Base-by-base conservation (phyloP, 2,797 vertebrate species). In the Salarias fasciatus region DNA sequence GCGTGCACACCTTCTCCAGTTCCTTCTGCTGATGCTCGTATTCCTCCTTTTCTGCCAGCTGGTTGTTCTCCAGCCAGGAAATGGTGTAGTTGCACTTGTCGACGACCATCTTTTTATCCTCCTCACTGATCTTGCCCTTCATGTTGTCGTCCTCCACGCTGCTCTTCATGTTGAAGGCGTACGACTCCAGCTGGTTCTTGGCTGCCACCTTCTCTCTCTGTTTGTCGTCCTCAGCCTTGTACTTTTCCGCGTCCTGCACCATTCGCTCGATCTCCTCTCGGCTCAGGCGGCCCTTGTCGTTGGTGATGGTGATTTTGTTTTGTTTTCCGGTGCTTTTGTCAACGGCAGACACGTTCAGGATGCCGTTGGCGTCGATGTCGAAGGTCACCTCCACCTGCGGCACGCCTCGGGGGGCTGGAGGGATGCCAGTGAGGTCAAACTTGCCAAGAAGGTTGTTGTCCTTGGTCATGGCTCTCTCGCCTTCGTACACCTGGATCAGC, bases 241-340 rank as follows among this genome's bases (percentile, higher is more conserved):
- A 98, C 52, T 92, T 94, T 15, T 97, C 95, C 0, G 95, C 95
- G 3, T 97, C 95, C 64, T 95, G 94, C 31, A 98, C 95, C 95
- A 97, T 97, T 2, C 91, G 91, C 69, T 97, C 95, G 0, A 97
- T 97, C 13, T 98, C 95, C 0, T 96, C 95, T 81, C 96, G 97
- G 92, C 93, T 95, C 9, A 98, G 92, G n/a, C 95, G 93, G 10
- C 95, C 95, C 44, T 97, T 97, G 88, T 98, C 95, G 0, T 97
- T 98, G 53, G 96, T 96, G 78, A 97, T 97, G 38, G 95, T 97
- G 82, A 97, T 98, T 84, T 98, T 97, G 85, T 95, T 97, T 80
- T 95, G 95, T 59, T 95, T 97, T 8, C 95, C 95, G 0, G 96
- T 97, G 86, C 94, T 96, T 90, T 97, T 98, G 91, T 97, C 95